Evolutionary conservation across 1,140 invertebrate species (phyloP).

Genomic region (Calliphora vicina): DNA sequence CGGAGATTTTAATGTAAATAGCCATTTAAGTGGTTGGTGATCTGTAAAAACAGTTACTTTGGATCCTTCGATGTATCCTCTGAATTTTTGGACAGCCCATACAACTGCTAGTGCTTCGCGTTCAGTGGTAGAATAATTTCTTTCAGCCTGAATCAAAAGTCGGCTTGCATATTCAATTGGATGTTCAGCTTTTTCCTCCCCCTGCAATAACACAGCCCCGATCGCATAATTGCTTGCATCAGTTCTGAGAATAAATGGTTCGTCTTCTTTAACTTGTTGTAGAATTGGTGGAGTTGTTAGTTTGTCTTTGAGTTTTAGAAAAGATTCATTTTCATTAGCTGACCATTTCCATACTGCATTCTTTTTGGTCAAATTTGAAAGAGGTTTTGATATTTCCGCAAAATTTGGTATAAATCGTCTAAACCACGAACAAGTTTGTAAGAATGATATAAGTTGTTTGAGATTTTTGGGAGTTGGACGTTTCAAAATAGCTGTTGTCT

Average conservation of each 20-base stretch:
- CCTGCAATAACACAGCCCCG: conserved; percentile 36
- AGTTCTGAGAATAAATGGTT: conserved; percentile 45
- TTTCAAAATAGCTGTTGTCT: not conserved
- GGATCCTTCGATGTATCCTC: conserved; percentile 58
- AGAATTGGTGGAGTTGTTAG: conserved; percentile 45
- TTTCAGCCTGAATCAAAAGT: conserved; percentile 62
- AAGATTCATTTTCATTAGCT: too few species aligned
- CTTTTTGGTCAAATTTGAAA: too few species aligned
- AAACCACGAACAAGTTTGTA: too few species aligned
- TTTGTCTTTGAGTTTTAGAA: too few species aligned
- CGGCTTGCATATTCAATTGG: too few species aligned
- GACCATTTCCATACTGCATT: too few species aligned
- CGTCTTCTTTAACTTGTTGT: conserved; percentile 37
- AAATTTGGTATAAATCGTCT: too few species aligned
- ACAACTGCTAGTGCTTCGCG: conserved; percentile 65
- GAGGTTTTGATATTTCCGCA: too few species aligned
- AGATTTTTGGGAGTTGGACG: conserved; percentile 27
- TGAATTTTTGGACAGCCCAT: conserved; percentile 63
- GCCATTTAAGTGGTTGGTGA: conserved; percentile 65
- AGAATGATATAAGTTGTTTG: conserved; percentile 41
- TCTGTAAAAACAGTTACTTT: conserved; percentile 63
- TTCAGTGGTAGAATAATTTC: conserved; percentile 64
- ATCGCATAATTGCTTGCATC: conserved; percentile 45
- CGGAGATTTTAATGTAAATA: conserved; percentile 62
- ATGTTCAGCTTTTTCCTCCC: conserved; percentile 32